phyloP scores from a whole-genome alignment of 2,113 vertebrate genomes.

The Gobiocypris rarus region DNA sequence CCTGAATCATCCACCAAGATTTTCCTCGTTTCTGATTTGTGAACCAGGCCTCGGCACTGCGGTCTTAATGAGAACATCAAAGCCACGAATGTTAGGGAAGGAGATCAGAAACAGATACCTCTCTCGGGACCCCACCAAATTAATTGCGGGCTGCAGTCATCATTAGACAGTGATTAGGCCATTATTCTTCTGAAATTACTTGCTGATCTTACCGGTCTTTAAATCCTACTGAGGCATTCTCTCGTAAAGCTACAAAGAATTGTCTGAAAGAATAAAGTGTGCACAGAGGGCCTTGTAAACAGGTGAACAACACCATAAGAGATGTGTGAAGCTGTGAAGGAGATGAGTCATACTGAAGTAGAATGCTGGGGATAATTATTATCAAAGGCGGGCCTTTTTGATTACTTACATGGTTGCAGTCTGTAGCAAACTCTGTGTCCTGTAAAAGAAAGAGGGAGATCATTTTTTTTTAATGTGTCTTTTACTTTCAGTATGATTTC shows the following conservation, averaged over 20 bases:
- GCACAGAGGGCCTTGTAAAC: background rate
- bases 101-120: constrained; percentile 5
- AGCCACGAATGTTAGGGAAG: background rate
- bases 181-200: constrained; percentile 33
- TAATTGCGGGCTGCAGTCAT: constrained; percentile 13
- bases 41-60: background rate
- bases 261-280: background rate
- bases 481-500: background rate
- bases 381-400: constrained; percentile 83
- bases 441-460: constrained; percentile 69
- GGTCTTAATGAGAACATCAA: constrained; percentile 35
- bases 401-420: constrained; percentile 97
- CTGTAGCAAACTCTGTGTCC: constrained; percentile 89
- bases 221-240: constrained; percentile 20
- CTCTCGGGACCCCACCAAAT: constrained; percentile 19
- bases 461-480: no score
- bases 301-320: background rate
- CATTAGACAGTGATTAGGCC: constrained; percentile 34
- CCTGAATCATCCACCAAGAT: background rate
- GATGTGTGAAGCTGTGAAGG: background rate
- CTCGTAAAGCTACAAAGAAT: background rate
- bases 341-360: background rate
- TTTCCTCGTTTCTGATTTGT: background rate
- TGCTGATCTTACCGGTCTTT: constrained; percentile 22
- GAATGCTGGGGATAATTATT: constrained; percentile 62